Evolutionary conservation across 2,888 invertebrate species (phyloP), one percentile per base, ranked within the genome.

Genomic region (Coremacera marginata): DNA sequence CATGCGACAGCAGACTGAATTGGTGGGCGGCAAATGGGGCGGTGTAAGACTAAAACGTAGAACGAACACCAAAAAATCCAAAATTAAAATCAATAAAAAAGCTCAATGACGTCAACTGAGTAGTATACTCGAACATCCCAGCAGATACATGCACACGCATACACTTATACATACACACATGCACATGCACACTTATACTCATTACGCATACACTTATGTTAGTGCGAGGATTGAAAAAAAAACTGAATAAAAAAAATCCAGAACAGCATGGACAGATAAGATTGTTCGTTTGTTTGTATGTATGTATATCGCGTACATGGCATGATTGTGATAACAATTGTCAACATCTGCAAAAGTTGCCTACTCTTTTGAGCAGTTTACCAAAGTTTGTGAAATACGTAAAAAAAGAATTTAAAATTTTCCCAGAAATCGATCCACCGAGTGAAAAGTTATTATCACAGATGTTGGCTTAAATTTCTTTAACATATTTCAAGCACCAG

Each of bases 91-190:
- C 62, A 62, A 62, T 27, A 62, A 16, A 49, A 86, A 86, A 85
- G 86, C 88, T 87, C 84, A 84, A 85, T 87, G 87, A 87, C 87
- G 87, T 87, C 88, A 87, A 84, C 81, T 79, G 80, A 75, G 80
- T 80, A 75, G 74, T 77, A 80, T 78, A 81, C 81, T 22, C 55
- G 22, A 22, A 73, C 72, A 60, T 74, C 49, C 70, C 49, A 63
- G 75, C 60, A 27, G 37, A 70, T 57, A 34, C 51, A 65, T 37
- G 16, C 71, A 62, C 70, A 63, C 25, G 5, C 44, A 67, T 34
- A 51, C 68, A 74, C 31, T 16, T 22, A 77, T n/a, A 62, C 65
- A 9, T 55, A n/a, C 71, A 34, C 65, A 68, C 52, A 34, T 52
- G 19, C 27, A 70, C 22, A 31, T 3, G 7, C 31, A 25, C 67